A percentile compares a stretch with the other conserved stretches of the same genome.
Evolutionary conservation across 2,113 vertebrate species (phyloP).

Genomic region (Microcebus murinus): DNA sequence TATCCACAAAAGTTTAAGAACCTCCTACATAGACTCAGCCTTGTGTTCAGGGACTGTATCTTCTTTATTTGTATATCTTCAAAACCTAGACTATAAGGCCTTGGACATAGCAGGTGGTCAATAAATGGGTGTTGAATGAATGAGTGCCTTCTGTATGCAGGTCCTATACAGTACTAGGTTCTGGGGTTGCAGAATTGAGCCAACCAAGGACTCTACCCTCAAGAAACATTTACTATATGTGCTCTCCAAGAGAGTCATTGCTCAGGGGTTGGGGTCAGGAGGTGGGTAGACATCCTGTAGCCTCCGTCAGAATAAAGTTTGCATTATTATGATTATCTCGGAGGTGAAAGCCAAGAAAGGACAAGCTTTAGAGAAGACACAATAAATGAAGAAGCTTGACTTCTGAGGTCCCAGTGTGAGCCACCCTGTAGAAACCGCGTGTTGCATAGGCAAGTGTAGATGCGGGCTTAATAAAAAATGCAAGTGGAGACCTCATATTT

Average conservation of each 20-base stretch:
- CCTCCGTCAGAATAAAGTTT: not conserved
- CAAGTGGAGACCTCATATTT: conserved; percentile 47
- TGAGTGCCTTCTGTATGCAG: not conserved
- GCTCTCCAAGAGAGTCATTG: not conserved
- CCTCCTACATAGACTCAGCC: not conserved
- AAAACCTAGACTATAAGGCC: not conserved
- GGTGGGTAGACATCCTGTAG: not conserved
- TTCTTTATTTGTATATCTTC: not conserved
- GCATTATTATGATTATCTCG: not conserved
- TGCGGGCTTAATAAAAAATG: not conserved
- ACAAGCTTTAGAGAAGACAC: not conserved
- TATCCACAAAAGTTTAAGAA: not conserved
- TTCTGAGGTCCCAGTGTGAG: not conserved
- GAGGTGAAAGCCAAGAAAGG: conserved; percentile 16
- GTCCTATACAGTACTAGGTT: not conserved
- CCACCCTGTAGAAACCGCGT: not conserved
- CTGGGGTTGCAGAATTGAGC: not conserved
- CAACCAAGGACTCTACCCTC: not conserved
- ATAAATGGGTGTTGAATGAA: not conserved
- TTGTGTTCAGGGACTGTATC: not conserved
- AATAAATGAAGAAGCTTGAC: not conserved
- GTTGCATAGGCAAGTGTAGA: not conserved
- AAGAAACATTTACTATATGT: not conserved
- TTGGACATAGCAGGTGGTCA: not conserved
- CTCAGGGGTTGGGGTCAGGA: not conserved